phyloP scores from a whole-genome alignment of 1,140 invertebrate genomes.

The Venturia canescens region DNA sequence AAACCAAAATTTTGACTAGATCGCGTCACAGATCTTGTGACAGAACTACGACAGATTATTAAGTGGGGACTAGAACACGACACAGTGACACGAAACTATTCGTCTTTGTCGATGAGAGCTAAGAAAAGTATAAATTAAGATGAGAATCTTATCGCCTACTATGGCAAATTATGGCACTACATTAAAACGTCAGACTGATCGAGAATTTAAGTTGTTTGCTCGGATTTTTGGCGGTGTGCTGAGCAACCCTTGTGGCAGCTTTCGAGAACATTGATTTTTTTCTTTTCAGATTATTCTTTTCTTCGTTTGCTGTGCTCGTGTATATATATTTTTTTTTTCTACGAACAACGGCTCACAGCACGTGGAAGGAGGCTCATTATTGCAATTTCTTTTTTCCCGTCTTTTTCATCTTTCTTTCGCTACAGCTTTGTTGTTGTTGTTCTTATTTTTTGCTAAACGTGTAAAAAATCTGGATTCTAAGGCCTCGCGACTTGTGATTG shows the following conservation, averaged over 20 bases:
- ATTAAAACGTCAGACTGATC: constrained; percentile 34
- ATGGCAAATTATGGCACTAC: constrained; percentile 71
- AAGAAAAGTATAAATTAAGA: not conserved
- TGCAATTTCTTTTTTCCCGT: constrained; percentile 16
- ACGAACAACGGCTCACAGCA: not conserved
- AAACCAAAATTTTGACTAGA: constrained; percentile 71
- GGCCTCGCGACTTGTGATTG: not conserved
- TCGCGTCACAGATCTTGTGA: constrained; percentile 19
- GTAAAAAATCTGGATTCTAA: constrained; percentile 40
- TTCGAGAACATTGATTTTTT: constrained; percentile 8
- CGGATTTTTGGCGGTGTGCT: not conserved
- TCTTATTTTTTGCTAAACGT: constrained; percentile 13
- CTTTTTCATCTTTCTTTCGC: not conserved
- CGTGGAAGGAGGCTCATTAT: not conserved
- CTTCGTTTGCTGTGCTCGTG: not conserved
- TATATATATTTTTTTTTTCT: not conserved
- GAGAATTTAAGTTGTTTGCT: not conserved
- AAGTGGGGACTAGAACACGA: constrained; percentile 27
- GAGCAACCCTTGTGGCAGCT: constrained; percentile 33
- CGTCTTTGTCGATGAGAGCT: not conserved
- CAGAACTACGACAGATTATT: constrained; percentile 21
- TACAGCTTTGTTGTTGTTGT: not conserved
- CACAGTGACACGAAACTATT: constrained; percentile 15
- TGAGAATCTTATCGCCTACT: constrained; percentile 58
- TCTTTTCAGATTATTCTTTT: not conserved